Percentiles rank a stretch among this genome's conserved stretches.
Conservation (phyloP, 1,140 invertebrate genomes). For the Anastrepha ludens region DNA sequence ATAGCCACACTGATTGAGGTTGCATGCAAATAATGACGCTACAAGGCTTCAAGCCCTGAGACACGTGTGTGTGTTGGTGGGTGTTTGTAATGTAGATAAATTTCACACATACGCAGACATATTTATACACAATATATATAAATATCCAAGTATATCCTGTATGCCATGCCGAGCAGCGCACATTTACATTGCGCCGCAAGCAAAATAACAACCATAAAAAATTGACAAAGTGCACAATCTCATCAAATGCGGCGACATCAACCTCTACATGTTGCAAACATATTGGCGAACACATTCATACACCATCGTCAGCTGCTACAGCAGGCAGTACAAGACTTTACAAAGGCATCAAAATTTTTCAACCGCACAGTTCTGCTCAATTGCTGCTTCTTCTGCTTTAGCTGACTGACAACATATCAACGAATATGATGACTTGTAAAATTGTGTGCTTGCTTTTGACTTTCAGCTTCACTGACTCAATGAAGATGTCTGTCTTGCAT, state of each 20-base stretch:
- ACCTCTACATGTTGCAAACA: not conserved
- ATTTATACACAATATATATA: not conserved
- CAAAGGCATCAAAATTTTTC: not conserved
- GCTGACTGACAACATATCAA: not conserved
- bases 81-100: not conserved
- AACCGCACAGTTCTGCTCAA: not conserved
- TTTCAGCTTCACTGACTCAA: too few species aligned
- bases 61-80: not conserved
- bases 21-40: not conserved
- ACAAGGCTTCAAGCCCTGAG: not conserved
- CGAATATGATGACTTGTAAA: too few species aligned
- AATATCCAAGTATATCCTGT: not conserved
- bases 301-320: not conserved
- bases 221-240: not conserved
- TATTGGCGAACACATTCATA: not conserved
- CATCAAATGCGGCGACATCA: not conserved
- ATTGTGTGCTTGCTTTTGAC: too few species aligned
- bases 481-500: too few species aligned
- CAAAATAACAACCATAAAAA: not conserved
- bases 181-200: slow-evolving; percentile 2
- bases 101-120: not conserved
- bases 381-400: not conserved
- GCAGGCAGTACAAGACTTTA: not conserved
- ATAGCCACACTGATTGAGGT: not conserved
- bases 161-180: not conserved